Conservation (phyloP, 2,113 vertebrate genomes). For the Leucopsar rothschildi region DNA sequence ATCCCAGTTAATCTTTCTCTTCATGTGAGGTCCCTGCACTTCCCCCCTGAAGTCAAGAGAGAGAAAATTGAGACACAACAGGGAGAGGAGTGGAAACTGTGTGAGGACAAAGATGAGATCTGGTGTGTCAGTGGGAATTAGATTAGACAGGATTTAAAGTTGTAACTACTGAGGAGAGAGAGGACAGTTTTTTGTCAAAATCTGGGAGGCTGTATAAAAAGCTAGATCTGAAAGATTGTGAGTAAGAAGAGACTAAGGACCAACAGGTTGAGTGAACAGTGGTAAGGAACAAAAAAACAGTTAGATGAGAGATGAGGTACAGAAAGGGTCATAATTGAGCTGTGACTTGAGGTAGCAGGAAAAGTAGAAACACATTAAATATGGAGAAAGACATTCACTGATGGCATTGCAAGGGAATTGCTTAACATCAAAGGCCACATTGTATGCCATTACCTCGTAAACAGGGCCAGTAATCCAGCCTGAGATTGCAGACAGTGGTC, state of each 20-base stretch:
- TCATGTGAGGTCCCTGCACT: background rate
- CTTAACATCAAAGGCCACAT: background rate
- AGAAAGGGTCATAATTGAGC: background rate
- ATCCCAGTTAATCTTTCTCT: conserved; percentile 19
- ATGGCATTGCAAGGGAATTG: background rate
- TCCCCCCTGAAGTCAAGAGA: background rate
- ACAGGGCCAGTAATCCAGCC: background rate
- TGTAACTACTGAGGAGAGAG: background rate
- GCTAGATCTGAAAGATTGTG: accelerated
- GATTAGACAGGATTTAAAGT: background rate
- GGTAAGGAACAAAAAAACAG: background rate
- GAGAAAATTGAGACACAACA: background rate
- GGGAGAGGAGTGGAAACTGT: background rate
- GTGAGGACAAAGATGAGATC: background rate
- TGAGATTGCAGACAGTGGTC: background rate
- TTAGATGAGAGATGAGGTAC: background rate
- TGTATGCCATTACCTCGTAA: background rate
- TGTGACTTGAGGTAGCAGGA: background rate
- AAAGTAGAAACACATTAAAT: background rate
- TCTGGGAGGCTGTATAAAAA: background rate
- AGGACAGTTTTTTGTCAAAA: background rate
- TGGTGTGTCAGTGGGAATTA: background rate
- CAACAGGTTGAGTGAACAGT: background rate
- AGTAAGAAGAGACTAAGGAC: background rate
- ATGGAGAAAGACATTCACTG: background rate